phyloP scores from a whole-genome alignment of 1,140 invertebrate species.

The Asbolus verrucosus region DNA sequence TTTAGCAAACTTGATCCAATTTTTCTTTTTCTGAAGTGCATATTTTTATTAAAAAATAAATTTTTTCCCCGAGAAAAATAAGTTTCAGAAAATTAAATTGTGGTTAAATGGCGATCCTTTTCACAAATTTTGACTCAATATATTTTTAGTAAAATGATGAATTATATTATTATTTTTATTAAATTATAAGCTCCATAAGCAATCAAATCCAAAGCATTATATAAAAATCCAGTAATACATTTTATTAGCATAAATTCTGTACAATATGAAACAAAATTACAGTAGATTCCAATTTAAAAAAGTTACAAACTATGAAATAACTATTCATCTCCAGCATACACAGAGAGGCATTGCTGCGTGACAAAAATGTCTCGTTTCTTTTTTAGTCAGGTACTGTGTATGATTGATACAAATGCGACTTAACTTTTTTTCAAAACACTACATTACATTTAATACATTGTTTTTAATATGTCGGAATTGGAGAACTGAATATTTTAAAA shows the following conservation, averaged over 20 bases:
- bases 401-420: neutral
- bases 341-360: neutral
- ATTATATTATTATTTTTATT: too few relatives aligned
- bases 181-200: too few relatives aligned
- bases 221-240: constrained; percentile 22
- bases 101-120: too few relatives aligned
- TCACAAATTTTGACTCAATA: too few relatives aligned
- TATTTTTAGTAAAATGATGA: too few relatives aligned
- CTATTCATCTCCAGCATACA: neutral
- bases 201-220: constrained; percentile 5
- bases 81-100: too few relatives aligned
- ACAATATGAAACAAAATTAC: constrained; percentile 26
- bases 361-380: neutral
- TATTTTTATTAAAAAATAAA: too few relatives aligned
- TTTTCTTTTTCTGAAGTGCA: too few relatives aligned
- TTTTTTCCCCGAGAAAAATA: too few relatives aligned
- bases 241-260: constrained; percentile 20
- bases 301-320: constrained; percentile 3
- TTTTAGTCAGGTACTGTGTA: constrained; percentile 10
- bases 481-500: too few relatives aligned
- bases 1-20: too few relatives aligned
- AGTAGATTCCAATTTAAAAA: constrained; percentile 13
- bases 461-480: too few relatives aligned
- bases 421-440: neutral
- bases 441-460: constrained; percentile 11